Conservation (phyloP, 2,113 vertebrate species). For the Apodemus speciosus region DNA sequence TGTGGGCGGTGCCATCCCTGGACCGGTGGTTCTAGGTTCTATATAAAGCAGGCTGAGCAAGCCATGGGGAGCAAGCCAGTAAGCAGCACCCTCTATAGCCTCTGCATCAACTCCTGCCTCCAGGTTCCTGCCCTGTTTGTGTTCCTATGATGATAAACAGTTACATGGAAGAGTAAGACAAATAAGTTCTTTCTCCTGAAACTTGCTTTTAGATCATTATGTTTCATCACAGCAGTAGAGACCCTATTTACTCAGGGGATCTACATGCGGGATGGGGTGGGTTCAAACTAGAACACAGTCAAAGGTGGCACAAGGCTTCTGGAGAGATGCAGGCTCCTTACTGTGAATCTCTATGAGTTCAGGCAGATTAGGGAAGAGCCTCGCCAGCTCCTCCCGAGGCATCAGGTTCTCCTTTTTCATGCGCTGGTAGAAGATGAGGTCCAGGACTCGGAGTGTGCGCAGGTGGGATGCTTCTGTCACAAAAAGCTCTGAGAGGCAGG, state of each 20-base stretch:
- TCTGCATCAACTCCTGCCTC: not conserved
- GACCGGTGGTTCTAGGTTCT: not conserved
- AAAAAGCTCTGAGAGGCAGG: conserved; percentile 88
- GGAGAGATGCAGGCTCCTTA: conserved; percentile 75
- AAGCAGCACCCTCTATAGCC: not conserved
- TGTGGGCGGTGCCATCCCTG: not conserved
- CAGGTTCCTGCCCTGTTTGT: not conserved
- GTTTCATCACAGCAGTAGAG: not conserved
- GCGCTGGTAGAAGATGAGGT: conserved; percentile 93
- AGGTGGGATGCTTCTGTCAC: conserved; percentile 94
- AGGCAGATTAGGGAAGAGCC: conserved; percentile 94
- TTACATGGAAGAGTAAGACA: not conserved
- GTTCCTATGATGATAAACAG: not conserved
- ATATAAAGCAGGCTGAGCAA: not conserved
- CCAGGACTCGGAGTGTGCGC: conserved; percentile 91
- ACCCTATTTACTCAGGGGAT: not conserved
- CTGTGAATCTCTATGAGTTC: conserved; percentile 94
- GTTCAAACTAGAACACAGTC: not conserved
- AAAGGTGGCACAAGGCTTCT: not conserved
- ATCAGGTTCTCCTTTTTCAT: conserved; percentile 90
- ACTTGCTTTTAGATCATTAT: not conserved
- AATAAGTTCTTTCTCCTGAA: not conserved
- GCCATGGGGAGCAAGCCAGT: not conserved
- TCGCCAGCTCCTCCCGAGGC: conserved; percentile 89
- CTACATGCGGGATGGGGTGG: not conserved